Base-by-base conservation (phyloP, 2,797 vertebrate genomes). In the Ctenopoma multispine region DNA sequence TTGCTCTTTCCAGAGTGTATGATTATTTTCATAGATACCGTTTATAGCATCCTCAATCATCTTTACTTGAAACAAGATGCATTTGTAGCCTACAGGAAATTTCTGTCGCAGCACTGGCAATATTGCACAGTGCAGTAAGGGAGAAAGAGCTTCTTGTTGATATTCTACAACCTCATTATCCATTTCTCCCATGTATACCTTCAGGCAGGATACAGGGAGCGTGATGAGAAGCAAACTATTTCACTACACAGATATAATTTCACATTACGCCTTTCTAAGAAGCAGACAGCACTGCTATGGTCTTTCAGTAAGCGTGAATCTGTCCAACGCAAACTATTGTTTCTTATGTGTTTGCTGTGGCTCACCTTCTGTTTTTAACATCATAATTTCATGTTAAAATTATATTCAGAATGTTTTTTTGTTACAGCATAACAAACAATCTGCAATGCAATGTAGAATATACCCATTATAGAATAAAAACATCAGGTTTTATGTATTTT, bases 91-190 rank as follows among this genome's bases (percentile, higher is more conserved):
- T 8, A 2, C 20, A 24, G 55, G 31, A 10, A 1, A 18, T 10
- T 41, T 64, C 7, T 61, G 36, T 27, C 4, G 29, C n/a, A 56
- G 21, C 9, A 53, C 5, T 48, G 20, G 36, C 15, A 60, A 31
- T 27, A 68, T 31, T 61, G 55, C 21, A 55, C 20, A 41, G 13
- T 46, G 29, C 20, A 38, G 10, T 7, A 20, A 53, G 4, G 21
- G 40, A 21, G 18, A 58, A 3, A 38, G 40, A 27, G 11, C 6
- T 3, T 29, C 4, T 24, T 24, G 4, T 44, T 58, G 43, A 56
- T 60, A 44, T 13, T 69, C 6, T 20, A 8, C 38, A 40, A 61
- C 17, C 17, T n/a, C 50, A 50, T 67, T 72, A 80, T 21, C 31
- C 14, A 34, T 51, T 43, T 31, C 18, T 40, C 14, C 12, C 23